A percentile compares a stretch with the other conserved stretches of the same genome.
These are phyloP conservation scores for Heteromurus nitidus DNA, from an alignment of 2,888 invertebrate genomes.

Conservation along the genomic window DNA sequence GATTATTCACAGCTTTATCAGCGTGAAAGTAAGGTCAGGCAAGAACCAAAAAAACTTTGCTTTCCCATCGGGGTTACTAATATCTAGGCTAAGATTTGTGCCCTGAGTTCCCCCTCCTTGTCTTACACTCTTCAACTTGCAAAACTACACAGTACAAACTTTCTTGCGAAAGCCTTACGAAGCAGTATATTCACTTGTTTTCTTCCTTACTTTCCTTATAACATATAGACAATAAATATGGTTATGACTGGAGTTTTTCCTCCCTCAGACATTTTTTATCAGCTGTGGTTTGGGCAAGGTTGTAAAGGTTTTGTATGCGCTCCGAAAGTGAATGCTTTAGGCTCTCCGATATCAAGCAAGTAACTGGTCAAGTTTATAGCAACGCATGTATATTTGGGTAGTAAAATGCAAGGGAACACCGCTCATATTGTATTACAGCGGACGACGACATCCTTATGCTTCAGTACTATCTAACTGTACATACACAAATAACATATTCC, in stretches of 20 bases:
- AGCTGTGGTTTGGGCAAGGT: no score
- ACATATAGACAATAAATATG: no score
- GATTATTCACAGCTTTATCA: slow-evolving; percentile 37
- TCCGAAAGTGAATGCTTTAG: slow-evolving; percentile 13
- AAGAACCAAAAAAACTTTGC: neutral
- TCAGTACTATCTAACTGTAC: no score
- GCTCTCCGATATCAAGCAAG: slow-evolving; percentile 19
- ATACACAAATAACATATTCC: neutral
- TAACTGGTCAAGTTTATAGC: slow-evolving; percentile 21
- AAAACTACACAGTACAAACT: no score
- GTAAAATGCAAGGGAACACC: slow-evolving; percentile 19
- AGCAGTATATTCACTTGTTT: no score
- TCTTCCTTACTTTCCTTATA: neutral
- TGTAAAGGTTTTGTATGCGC: no score
- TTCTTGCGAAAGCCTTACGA: no score
- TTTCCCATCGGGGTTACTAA: neutral
- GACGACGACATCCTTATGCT: no score
- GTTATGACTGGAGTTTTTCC: no score
- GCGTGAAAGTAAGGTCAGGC: slow-evolving; percentile 3
- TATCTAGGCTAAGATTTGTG: neutral
- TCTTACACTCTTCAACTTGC: no score
- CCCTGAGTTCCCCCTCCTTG: neutral
- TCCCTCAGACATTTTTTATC: no score
- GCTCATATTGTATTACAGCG: neutral
- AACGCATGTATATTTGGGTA: slow-evolving; percentile 13